Evolutionary conservation across 2,888 invertebrate species (phyloP).

Genomic region (Aromia moschata): DNA sequence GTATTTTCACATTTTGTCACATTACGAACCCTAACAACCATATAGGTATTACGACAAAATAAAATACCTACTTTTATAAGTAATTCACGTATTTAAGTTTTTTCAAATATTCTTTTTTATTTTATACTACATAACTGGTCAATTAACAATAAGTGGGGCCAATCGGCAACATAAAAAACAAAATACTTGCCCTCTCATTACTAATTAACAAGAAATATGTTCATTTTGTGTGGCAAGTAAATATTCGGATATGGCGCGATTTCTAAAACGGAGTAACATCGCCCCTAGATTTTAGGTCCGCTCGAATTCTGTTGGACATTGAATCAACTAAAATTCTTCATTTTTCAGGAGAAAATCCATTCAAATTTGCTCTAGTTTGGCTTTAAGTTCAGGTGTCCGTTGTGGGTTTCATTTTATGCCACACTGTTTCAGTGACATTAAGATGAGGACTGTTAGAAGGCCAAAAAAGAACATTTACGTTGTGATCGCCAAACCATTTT

Average conservation of each 20-base stretch:
- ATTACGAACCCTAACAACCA: background rate
- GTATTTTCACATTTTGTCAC: no score
- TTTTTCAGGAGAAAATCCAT: background rate
- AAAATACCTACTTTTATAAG: background rate
- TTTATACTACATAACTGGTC: background rate
- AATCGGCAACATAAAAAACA: no score
- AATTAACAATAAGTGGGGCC: slow-evolving; percentile 2
- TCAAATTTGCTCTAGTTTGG: background rate
- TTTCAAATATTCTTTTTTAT: background rate
- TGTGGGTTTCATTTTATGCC: background rate
- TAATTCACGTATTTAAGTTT: background rate
- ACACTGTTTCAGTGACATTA: background rate
- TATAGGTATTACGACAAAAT: background rate
- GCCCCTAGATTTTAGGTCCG: background rate
- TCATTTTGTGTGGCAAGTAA: background rate
- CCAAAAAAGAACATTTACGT: background rate
- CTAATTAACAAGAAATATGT: slow-evolving; percentile 3
- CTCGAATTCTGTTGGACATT: slow-evolving; percentile 45
- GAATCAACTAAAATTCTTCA: background rate
- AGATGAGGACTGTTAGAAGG: background rate
- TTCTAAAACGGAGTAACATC: background rate
- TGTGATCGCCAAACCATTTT: background rate
- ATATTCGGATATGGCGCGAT: background rate
- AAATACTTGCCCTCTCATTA: no score
- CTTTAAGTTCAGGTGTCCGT: background rate